A percentile compares a stretch with the other conserved stretches of the same genome.
These are phyloP conservation scores for Diprion similis DNA, from an alignment of 1,140 invertebrate genomes.

Conservation along the genomic window DNA sequence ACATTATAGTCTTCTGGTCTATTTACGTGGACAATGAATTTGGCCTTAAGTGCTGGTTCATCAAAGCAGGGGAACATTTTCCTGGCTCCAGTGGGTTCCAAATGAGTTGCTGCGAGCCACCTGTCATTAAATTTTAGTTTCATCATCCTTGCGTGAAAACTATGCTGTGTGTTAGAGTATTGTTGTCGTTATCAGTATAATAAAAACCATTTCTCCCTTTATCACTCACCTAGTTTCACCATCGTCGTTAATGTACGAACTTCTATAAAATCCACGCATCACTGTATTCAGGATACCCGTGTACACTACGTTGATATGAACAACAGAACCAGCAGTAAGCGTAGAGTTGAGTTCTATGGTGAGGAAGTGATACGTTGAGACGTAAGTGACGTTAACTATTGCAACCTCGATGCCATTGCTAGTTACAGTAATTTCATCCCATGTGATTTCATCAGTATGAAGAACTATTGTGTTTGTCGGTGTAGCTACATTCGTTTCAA, in stretches of 20 bases:
- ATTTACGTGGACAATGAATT: constrained; percentile 62
- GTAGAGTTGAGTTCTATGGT: constrained; percentile 47
- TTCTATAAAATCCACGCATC: constrained; percentile 82
- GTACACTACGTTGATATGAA: constrained; percentile 62
- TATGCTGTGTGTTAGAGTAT: not conserved
- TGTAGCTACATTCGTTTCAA: constrained; percentile 51
- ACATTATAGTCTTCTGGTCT: constrained; percentile 45
- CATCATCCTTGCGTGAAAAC: not conserved
- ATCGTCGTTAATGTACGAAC: constrained; percentile 68
- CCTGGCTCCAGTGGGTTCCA: constrained; percentile 68
- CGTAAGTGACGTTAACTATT: not conserved
- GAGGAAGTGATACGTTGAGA: constrained; percentile 26
- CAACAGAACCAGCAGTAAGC: constrained; percentile 41
- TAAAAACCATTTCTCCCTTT: constrained; percentile 1
- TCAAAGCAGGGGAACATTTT: constrained; percentile 74
- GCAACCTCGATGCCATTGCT: constrained; percentile 4
- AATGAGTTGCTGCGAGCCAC: constrained; percentile 66
- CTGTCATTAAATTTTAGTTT: constrained; percentile 38
- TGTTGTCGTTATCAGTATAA: not conserved
- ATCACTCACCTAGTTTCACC: constrained; percentile 50
- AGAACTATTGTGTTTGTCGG: constrained; percentile 62
- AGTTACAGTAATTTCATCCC: constrained; percentile 28
- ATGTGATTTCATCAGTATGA: constrained; percentile 57
- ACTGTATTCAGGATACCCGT: constrained; percentile 64
- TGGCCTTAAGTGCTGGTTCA: constrained; percentile 72